Evolutionary conservation across 2,797 vertebrate genomes (phyloP).

Genomic region (Etheostoma nigrum): DNA sequence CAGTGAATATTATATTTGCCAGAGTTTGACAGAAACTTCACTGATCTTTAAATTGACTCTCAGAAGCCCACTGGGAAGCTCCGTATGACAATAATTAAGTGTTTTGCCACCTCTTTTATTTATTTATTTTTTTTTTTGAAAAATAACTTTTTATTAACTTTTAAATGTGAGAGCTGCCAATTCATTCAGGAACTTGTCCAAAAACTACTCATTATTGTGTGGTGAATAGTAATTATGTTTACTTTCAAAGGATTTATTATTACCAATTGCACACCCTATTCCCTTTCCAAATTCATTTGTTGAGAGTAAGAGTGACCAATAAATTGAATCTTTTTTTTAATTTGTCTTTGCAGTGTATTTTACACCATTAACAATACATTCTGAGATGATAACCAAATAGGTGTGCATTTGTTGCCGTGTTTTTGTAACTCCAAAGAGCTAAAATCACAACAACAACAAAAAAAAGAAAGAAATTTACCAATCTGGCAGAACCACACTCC

Average conservation of each 20-base stretch:
- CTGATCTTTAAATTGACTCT: background rate
- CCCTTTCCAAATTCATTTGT: background rate
- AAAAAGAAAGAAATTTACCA: slow-evolving; percentile 37
- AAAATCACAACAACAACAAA: slow-evolving; percentile 19
- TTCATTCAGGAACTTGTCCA: slow-evolving; percentile 2
- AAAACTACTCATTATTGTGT: slow-evolving; percentile 19
- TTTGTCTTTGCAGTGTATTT: background rate
- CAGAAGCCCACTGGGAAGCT: background rate
- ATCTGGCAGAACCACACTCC: slow-evolving; percentile 48
- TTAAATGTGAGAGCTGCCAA: background rate
- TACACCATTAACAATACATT: background rate
- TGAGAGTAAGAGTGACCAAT: background rate
- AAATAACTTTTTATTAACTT: background rate
- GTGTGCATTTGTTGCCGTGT: slow-evolving; percentile 1
- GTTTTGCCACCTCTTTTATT: background rate
- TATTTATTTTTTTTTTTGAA: background rate
- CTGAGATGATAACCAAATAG: slow-evolving; percentile 17
- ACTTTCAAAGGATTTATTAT: slow-evolving; percentile 10
- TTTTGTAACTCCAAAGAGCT: slow-evolving; percentile 34
- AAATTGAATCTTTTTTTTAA: background rate
- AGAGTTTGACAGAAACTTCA: too few relatives aligned
- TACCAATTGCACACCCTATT: slow-evolving; percentile 7
- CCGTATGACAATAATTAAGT: background rate
- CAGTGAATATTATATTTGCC: background rate
- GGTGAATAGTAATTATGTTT: slow-evolving; percentile 17